Conservation (phyloP, 2,888 invertebrate genomes). For the Ferrisia virgata region DNA sequence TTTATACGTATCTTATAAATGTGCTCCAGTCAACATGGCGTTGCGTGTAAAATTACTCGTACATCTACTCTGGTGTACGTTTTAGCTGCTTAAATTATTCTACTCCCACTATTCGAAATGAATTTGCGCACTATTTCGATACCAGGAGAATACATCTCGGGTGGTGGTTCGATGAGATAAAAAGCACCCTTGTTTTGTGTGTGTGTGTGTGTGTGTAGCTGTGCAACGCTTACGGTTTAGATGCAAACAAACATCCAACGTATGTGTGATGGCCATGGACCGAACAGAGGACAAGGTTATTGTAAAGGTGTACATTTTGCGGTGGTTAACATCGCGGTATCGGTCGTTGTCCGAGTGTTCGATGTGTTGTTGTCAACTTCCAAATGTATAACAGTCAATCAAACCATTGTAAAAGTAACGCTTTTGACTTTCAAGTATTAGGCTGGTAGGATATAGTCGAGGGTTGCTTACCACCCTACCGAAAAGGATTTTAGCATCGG, state of each 20-base stretch:
- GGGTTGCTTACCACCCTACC: not conserved
- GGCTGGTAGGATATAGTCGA: not conserved
- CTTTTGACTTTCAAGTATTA: conserved; percentile 30
- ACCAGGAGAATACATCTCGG: not conserved
- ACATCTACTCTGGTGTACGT: no score
- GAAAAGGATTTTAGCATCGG: not conserved
- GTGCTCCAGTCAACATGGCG: no score
- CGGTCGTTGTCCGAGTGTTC: not conserved
- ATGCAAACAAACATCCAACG: no score
- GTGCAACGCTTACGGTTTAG: no score
- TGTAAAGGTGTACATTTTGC: not conserved
- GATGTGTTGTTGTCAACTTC: not conserved
- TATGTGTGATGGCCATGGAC: no score
- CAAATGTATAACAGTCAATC: conserved; percentile 32
- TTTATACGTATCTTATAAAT: no score
- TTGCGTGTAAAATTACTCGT: no score
- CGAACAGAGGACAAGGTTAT: not conserved
- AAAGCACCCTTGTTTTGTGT: not conserved
- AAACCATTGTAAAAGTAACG: conserved; percentile 35
- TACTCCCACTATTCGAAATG: conserved; percentile 14
- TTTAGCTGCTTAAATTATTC: not conserved
- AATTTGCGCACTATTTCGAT: not conserved
- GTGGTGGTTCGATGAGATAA: not conserved
- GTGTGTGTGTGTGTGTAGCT: not conserved
- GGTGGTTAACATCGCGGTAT: not conserved